Percentiles rank a stretch among this genome's conserved stretches.
These are phyloP conservation scores for Otolemur crassicaudatus DNA, from an alignment of 2,797 vertebrate species.

Conservation along the genomic window DNA sequence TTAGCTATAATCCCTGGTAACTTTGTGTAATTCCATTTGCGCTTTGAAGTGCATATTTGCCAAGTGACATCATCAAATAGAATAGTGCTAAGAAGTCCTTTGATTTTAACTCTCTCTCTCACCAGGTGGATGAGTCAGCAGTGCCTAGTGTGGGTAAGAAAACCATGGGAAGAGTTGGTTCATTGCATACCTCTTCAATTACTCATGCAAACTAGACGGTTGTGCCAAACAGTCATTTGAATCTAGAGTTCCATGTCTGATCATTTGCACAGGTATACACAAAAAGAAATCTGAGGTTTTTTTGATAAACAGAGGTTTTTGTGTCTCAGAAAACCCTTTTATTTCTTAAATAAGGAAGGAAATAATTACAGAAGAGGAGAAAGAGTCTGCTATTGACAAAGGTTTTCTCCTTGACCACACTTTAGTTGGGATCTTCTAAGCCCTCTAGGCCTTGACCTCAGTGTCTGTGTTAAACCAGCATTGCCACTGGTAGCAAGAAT, in stretches of 20 bases:
- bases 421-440: not conserved
- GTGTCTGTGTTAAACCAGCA: not conserved
- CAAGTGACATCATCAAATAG: conserved; percentile 17
- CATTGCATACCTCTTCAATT: not conserved
- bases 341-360: conserved; percentile 1
- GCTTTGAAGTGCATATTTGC: conserved; percentile 6
- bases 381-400: not conserved
- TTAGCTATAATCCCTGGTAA: not conserved
- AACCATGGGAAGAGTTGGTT: not conserved
- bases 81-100: not conserved
- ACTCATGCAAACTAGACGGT: not conserved
- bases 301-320: too few relatives aligned
- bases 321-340: conserved; percentile 6
- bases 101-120: not conserved
- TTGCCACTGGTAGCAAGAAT: not conserved
- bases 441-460: not conserved
- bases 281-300: conserved; percentile 9
- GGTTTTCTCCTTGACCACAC: not conserved
- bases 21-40: not conserved
- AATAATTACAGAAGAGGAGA: not conserved
- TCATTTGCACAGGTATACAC: not conserved
- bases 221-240: not conserved
- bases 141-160: not conserved
- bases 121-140: conserved; percentile 34
- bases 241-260: conserved; percentile 26